Evolutionary conservation across 2,797 vertebrate genomes (phyloP), one percentile per base, ranked within the genome.

Genomic region (Thripadectes ignobilis): DNA sequence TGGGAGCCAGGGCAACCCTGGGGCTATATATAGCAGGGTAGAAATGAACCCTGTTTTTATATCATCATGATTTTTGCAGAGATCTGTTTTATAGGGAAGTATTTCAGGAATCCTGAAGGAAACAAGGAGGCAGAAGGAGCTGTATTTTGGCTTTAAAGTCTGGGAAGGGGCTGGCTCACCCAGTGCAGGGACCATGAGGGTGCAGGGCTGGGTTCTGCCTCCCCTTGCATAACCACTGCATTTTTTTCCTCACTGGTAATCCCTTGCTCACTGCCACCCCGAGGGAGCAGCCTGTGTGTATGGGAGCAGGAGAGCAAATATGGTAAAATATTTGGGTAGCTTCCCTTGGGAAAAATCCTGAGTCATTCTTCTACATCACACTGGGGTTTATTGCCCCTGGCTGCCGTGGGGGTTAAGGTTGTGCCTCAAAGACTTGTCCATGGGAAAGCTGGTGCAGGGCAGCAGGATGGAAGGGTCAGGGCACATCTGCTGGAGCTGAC

Each of bases 241-340:
- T 89, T 88, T 92, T 86, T 93, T 91, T 38, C 69, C 63, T 91
- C 57, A 18, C 36, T 81, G 69, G 84, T 92, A 89, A 95, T 88
- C 21, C 36, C 9, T 66, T 65, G 89, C 91, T 94, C 55, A 10
- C 61, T 71, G 76, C 83, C 73, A 34, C 36, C 84, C 73, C 0
- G 4, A 68, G 65, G 73, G 54, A 58, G 4, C 34, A 52, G 89
- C 45, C 76, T 38, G 54, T 4, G 41, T 20, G 29, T 3, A 27
- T 5, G 67, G 87, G 85, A 94, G 76, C 74, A 66, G 84, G 78
- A 94, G 65, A 85, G 87, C 81, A 96, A 95, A 94, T 73, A 91
- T 63, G 67, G 96, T 81, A 46, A 95, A 94, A 91, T 79, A 92
- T 93, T 89, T 66, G 78, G 88, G 94, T 88, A 92, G 80, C 80